phyloP scores from a whole-genome alignment of 2,888 invertebrate species.

The Machimus rusticus region DNA sequence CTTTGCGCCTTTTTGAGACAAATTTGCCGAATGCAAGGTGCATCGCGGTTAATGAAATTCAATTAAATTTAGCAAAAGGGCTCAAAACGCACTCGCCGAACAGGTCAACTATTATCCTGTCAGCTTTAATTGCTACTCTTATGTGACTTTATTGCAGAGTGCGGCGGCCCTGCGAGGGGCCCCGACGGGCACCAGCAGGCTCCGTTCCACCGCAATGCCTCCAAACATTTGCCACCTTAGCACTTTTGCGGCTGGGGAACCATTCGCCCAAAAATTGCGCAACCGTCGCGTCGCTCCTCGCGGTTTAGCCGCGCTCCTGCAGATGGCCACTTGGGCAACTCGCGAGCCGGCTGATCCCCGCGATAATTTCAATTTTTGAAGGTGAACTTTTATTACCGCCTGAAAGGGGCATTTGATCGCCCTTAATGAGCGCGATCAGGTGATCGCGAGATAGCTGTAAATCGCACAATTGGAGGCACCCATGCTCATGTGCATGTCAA shows the following conservation, averaged over 20 bases:
- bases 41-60: slow-evolving; percentile 11
- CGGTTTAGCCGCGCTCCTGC: not conserved
- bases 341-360: not conserved
- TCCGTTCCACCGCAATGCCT: not conserved
- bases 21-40: slow-evolving; percentile 30
- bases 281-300: not conserved
- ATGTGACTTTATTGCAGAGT: slow-evolving; percentile 12
- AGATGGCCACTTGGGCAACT: not conserved
- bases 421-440: not conserved
- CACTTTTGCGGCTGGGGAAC: not conserved
- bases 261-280: slow-evolving; percentile 11
- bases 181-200: not conserved
- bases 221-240: slow-evolving; percentile 23
- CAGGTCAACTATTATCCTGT: slow-evolving; percentile 26
- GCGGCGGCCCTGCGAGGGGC: not conserved
- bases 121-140: slow-evolving; percentile 14
- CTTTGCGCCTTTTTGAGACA: slow-evolving; percentile 11
- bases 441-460: not conserved
- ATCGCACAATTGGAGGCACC: not conserved
- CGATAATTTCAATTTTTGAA: slow-evolving; percentile 37
- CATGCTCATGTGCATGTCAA: not conserved
- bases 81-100: not conserved
- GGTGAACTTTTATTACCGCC: slow-evolving; percentile 35
- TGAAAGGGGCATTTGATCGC: not conserved
- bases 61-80: slow-evolving; percentile 13